Conservation (phyloP, 1,140 invertebrate genomes). For the Ips typographus region DNA sequence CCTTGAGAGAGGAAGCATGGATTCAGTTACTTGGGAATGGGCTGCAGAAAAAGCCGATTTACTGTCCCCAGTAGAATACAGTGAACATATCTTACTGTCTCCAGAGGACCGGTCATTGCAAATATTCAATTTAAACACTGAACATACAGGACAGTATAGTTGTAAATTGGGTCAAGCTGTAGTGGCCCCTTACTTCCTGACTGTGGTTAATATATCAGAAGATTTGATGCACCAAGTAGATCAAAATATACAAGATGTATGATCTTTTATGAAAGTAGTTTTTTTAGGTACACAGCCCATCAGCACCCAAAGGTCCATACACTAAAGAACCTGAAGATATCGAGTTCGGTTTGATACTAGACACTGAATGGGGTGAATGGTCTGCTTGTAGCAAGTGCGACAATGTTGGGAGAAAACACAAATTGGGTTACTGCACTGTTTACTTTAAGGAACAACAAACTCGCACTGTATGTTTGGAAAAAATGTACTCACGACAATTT, state of each 20-base stretch:
- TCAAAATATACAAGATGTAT: not conserved
- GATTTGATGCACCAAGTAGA: constrained; percentile 31
- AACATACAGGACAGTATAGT: constrained; percentile 56
- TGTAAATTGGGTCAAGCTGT: constrained; percentile 53
- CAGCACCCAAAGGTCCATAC: constrained; percentile 42
- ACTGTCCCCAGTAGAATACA: constrained; percentile 46
- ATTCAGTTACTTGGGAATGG: constrained; percentile 55
- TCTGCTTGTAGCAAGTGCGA: constrained; percentile 64
- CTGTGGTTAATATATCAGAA: constrained; percentile 51
- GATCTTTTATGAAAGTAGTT: no score
- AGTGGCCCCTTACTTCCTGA: constrained; percentile 53
- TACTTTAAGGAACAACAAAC: constrained; percentile 35
- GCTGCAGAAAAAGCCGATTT: constrained; percentile 42
- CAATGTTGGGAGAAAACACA: constrained; percentile 55
- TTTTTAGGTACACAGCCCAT: constrained; percentile 45
- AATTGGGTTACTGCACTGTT: constrained; percentile 61
- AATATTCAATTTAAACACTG: constrained; percentile 54
- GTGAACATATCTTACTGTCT: constrained; percentile 53
- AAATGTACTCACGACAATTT: not conserved
- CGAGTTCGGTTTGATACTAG: constrained; percentile 51
- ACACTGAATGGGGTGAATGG: constrained; percentile 61
- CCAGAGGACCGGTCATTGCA: constrained; percentile 51
- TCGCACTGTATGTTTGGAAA: not conserved
- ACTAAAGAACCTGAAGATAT: constrained; percentile 43
- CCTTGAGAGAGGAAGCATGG: constrained; percentile 44